Evolutionary conservation across 2,797 vertebrate species (phyloP), one percentile per base, ranked within the genome.

Genomic region (Coilia nasus): DNA sequence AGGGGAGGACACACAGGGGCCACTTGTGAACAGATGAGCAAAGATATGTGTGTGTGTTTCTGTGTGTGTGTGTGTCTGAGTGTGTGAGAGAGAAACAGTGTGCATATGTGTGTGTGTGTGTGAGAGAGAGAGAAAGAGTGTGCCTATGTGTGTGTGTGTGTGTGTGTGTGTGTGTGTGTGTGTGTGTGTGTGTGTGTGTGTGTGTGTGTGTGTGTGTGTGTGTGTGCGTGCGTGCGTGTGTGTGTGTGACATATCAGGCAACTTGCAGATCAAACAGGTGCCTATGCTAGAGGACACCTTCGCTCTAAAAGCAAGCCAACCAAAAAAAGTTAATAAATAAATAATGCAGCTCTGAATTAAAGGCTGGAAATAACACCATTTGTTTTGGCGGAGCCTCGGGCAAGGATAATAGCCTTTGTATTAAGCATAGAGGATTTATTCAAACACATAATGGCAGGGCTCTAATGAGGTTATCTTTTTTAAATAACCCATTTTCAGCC

Each of bases 401-500:
- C 71, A 78, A 78, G 71, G 71, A 78, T 78, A 78, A 78, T 78
- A 19, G 71, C 71, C 35, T 78, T 31, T 78, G 71, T 78, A 78
- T 78, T 78, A 44, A 78, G 71, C 71, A 78, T 44, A 25, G 71
- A 44, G 35, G 71, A 78, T 78, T 78, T 78, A 78, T 78, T 78
- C 71, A 78, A 78, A 78, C 31, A 78, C 71, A 21, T 78, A 78
- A 78, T 78, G 35, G 71, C 71, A 21, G 31, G 35, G 31, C 71
- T 21, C 35, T 78, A 78, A 78, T 78, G 71, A 78, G 71, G 71
- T 78, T 35, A 78, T 78, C 71, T 78, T 78, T 78, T 78, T 78
- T 78, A 78, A 78, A 78, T 78, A 78, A 78, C 71, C 71, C 71
- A 78, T 78, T 78, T 71, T 78, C 71, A 78, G 35, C 71, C 35